These are phyloP conservation scores for Naso thynnoides DNA, from an alignment of 2,797 vertebrate genomes.

Conservation along the genomic window DNA sequence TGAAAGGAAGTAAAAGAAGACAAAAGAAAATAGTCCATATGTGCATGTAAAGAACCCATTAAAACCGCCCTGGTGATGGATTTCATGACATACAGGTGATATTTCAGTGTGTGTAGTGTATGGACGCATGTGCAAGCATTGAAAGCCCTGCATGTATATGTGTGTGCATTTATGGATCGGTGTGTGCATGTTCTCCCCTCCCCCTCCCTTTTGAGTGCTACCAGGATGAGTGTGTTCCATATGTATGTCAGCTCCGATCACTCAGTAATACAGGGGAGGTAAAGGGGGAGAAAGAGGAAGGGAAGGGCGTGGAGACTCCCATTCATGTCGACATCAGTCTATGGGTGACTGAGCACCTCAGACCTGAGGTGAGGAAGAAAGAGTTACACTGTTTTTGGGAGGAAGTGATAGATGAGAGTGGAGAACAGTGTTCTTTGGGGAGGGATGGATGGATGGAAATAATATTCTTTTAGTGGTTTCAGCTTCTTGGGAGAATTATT, in stretches of 20 bases:
- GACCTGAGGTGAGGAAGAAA: constrained; percentile 54
- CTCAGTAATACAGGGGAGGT: constrained; percentile 50
- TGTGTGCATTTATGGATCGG: constrained; percentile 15
- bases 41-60: constrained; percentile 1
- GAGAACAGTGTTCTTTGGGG: constrained; percentile 48
- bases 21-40: constrained; percentile 2
- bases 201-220: constrained; percentile 51
- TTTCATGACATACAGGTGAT: constrained; percentile 5
- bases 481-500: constrained; percentile 46
- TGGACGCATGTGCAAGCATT: not conserved
- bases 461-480: constrained; percentile 63
- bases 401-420: constrained; percentile 57
- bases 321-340: constrained; percentile 46
- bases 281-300: not conserved
- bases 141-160: constrained; percentile 27
- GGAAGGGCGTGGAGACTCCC: constrained; percentile 25
- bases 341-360: constrained; percentile 57
- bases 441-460: constrained; percentile 52
- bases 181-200: constrained; percentile 19
- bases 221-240: constrained; percentile 75
- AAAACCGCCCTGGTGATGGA: constrained; percentile 10
- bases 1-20: constrained; percentile 41
- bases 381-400: constrained; percentile 49
- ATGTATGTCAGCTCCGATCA: constrained; percentile 78
- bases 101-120: constrained; percentile 5